Evolutionary conservation across 2,888 invertebrate genomes (phyloP), one percentile per base, ranked within the genome.

Genomic region (Athrips mouffetella): DNA sequence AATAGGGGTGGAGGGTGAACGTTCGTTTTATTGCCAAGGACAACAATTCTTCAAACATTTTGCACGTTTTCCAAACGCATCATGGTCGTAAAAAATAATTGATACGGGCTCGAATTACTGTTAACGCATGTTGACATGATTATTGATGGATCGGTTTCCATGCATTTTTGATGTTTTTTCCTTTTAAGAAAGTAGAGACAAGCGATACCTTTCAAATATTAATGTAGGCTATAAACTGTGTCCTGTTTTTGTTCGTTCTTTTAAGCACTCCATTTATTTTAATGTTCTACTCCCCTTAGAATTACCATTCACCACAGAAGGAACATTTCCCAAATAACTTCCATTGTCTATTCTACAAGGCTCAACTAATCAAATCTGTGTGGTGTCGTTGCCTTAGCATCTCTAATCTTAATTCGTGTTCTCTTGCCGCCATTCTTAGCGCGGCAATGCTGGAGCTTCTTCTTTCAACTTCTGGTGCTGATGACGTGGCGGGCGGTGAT

Each of bases 371-470:
- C 65, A 94, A 89, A 78, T 95, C 95, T 1, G 91, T 89, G 50
- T 91, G 91, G 33, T 92, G 93, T 70, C 94, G 92, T 67, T 95
- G 94, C 47, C 96, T 90, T 47, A 96, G 74, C 90, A 95, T 92
- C 77, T 96, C 96, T 63, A 96, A 85, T 71, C 95, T 91, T 41
- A 96, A 82, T 76, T 97, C 96, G 73, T 97, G 96, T 74, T 97
- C 97, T 45, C 97, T 90, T 0, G 97, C 97, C 61, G 96, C 96
- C 64, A 96, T 90, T 58, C 97, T 89, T 30, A 97, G 83, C 0
- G 95, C 94, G 0, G 96, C 96, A 62, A 97, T 97, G 67, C 96
- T 96, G 23, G 95, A 95, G 62, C 94, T 94, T 62, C 96, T 88
- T 57, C 96, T 89, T 76, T 96, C 96, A 49, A 95, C 93, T 57